Conservation (phyloP, 1,140 invertebrate species). For the Hesperophylax magnus region DNA sequence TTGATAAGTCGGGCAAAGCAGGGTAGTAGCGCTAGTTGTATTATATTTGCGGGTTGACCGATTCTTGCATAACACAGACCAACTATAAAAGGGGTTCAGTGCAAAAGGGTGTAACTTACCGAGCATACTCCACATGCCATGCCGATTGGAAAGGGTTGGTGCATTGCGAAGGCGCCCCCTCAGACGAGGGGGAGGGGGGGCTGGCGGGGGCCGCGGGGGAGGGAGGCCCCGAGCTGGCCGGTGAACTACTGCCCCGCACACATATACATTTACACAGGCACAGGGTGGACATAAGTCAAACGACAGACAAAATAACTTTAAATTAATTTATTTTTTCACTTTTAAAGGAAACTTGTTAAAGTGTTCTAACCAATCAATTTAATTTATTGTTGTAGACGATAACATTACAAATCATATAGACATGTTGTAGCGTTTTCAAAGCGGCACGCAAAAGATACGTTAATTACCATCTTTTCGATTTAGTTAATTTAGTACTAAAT, state of each 20-base stretch:
- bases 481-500: no score
- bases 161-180: constrained; percentile 52
- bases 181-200: constrained; percentile 65
- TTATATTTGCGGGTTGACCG: no score
- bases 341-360: background rate
- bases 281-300: constrained; percentile 7
- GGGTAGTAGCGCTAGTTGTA: no score
- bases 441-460: no score
- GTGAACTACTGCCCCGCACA: constrained; percentile 40
- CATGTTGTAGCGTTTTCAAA: no score
- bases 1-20: no score
- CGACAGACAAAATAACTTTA: constrained; percentile 9
- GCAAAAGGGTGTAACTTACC: constrained; percentile 70
- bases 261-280: constrained; percentile 40
- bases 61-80: background rate
- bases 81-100: constrained; percentile 25
- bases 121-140: constrained; percentile 74
- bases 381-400: no score
- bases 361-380: no score
- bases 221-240: constrained; percentile 42
- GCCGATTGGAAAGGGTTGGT: constrained; percentile 64
- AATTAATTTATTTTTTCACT: background rate
- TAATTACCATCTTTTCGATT: no score
- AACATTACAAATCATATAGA: no score
- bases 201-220: constrained; percentile 59